These are phyloP conservation scores for Amiota mariae DNA, from an alignment of 2,888 invertebrate species.

Conservation along the genomic window DNA sequence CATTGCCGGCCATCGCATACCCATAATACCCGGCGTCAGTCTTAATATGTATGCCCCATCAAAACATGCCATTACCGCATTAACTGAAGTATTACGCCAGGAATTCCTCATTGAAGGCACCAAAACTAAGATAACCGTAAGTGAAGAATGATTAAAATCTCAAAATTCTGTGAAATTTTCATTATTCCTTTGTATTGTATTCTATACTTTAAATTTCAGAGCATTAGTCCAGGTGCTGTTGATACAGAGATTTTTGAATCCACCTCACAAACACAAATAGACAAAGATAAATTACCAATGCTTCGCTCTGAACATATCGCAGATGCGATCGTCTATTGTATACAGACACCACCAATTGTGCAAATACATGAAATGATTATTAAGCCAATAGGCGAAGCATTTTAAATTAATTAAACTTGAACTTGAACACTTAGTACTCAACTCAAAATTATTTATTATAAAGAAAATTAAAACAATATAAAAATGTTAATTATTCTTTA, in stretches of 20 bases:
- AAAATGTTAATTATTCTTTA: too few relatives aligned
- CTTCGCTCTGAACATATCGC: conserved; percentile 61
- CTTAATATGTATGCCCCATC: conserved; percentile 69
- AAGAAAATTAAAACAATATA: too few relatives aligned
- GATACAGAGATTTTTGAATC: conserved; percentile 56
- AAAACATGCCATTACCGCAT: conserved; percentile 70
- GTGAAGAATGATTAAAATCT: conserved; percentile 26
- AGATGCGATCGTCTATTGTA: conserved; percentile 62
- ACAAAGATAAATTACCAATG: conserved; percentile 29
- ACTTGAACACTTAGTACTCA: too few relatives aligned
- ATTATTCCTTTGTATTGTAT: background rate
- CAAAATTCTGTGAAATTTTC: background rate
- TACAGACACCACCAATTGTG: conserved; percentile 64
- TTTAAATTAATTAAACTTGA: conserved; percentile 36
- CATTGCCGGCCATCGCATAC: conserved; percentile 69
- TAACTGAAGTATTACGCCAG: conserved; percentile 70
- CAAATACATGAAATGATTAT: conserved; percentile 64
- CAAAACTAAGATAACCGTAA: conserved; percentile 65
- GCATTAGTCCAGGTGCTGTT: conserved; percentile 66
- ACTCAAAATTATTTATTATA: too few relatives aligned
- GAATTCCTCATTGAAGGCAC: conserved; percentile 63
- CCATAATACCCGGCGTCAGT: conserved; percentile 54
- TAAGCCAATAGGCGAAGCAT: conserved; percentile 60
- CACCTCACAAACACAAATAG: conserved; percentile 15
- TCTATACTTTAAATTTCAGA: conserved; percentile 52